Percentiles rank a stretch among this genome's conserved stretches.
Evolutionary conservation across 2,797 vertebrate species (phyloP).

Genomic region (Lepilemur ruficaudatus): DNA sequence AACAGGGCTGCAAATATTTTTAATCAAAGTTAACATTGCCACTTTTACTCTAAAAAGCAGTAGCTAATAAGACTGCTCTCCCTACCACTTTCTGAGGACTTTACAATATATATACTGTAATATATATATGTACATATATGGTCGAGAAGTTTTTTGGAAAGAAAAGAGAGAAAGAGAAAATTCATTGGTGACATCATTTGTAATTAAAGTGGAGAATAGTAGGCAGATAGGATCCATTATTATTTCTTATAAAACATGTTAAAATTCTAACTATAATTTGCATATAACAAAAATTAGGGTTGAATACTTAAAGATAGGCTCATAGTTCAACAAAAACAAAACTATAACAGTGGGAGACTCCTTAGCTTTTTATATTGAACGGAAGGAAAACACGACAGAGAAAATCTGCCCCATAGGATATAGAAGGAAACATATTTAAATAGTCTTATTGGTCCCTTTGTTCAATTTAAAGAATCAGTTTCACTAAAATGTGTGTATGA

Average conservation of each 20-base stretch:
- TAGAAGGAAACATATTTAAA: not conserved
- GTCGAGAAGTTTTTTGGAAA: not conserved
- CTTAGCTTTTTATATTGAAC: not conserved
- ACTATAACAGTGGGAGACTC: no score
- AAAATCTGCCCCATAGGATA: not conserved
- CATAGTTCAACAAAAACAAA: not conserved
- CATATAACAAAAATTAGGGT: not conserved
- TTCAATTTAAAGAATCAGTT: not conserved
- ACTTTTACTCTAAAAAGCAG: not conserved
- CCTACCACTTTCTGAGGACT: not conserved
- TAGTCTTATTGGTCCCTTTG: not conserved
- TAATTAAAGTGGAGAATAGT: not conserved
- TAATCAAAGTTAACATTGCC: not conserved
- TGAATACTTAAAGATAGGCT: not conserved
- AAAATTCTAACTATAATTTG: not conserved
- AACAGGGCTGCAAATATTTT: not conserved
- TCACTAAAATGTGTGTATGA: not conserved
- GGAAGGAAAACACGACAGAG: not conserved
- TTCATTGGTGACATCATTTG: not conserved
- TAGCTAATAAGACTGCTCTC: not conserved
- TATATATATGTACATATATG: no score
- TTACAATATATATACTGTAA: not conserved
- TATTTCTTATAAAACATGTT: not conserved
- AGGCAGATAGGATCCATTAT: not conserved
- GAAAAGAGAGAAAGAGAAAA: not conserved